phyloP scores from a whole-genome alignment of 2,113 vertebrate species.

The Plecotus auritus region DNA sequence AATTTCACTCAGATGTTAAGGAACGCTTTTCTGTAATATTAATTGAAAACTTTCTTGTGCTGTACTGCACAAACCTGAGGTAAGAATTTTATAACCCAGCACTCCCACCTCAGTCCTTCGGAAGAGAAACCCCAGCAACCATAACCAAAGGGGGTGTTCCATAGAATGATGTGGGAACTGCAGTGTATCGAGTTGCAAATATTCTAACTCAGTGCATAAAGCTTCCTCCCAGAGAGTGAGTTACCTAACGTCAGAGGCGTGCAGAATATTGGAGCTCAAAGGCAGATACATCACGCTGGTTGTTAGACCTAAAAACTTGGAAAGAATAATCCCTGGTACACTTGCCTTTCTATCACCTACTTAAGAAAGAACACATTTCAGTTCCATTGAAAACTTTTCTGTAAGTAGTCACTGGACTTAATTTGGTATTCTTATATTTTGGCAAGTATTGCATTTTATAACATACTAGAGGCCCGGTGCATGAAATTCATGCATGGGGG shows the following conservation, averaged over 20 bases:
- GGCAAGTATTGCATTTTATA: neutral
- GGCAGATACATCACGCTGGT: fast-evolving
- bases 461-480: neutral
- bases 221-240: neutral
- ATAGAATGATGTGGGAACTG: neutral
- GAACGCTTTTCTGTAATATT: neutral
- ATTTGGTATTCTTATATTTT: neutral
- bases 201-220: neutral
- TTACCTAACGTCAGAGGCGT: neutral
- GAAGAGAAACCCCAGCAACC: neutral
- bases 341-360: neutral
- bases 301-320: neutral
- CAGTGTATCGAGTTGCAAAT: neutral
- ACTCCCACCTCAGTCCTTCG: neutral
- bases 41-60: neutral
- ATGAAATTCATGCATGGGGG: too few species aligned
- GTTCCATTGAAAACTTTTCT: neutral
- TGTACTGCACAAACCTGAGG: neutral
- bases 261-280: neutral
- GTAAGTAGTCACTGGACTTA: neutral
- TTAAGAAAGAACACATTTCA: neutral
- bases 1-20: neutral
- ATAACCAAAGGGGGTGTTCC: neutral
- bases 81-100: neutral
- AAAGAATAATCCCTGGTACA: neutral